phyloP scores from a whole-genome alignment of 2,113 vertebrate genomes.

The Atrichornis clamosus region DNA sequence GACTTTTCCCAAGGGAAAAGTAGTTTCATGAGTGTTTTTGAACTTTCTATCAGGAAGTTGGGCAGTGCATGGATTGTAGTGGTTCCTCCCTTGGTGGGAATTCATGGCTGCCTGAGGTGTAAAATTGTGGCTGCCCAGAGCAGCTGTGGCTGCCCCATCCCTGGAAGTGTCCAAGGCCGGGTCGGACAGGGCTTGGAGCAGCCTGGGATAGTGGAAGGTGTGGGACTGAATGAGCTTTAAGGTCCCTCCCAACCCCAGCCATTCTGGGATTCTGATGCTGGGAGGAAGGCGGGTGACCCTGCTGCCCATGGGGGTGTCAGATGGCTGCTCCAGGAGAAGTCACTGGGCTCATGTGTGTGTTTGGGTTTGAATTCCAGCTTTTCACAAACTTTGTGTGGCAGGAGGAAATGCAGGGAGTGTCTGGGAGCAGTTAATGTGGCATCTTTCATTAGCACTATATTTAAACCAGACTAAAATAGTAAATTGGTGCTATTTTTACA shows the following conservation, averaged over 20 bases:
- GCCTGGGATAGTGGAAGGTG: not conserved
- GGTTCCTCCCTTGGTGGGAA: not conserved
- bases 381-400: not conserved
- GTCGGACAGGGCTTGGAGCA: not conserved
- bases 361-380: not conserved
- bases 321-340: not conserved
- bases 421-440: not conserved
- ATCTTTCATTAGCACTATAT: not conserved
- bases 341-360: not conserved
- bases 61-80: not conserved
- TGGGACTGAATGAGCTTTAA: not conserved
- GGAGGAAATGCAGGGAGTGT: not conserved
- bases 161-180: not conserved
- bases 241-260: not conserved
- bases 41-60: not conserved
- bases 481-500: conserved; percentile 5
- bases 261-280: not conserved
- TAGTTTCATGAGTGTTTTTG: not conserved
- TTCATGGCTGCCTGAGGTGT: not conserved
- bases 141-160: not conserved
- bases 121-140: not conserved
- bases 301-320: accelerated
- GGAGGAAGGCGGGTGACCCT: not conserved
- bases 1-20: not conserved
- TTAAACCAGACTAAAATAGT: not conserved